Evolutionary conservation across 2,888 invertebrate species (phyloP), one percentile per base, ranked within the genome.

Genomic region (Lasioglossum villosulum): DNA sequence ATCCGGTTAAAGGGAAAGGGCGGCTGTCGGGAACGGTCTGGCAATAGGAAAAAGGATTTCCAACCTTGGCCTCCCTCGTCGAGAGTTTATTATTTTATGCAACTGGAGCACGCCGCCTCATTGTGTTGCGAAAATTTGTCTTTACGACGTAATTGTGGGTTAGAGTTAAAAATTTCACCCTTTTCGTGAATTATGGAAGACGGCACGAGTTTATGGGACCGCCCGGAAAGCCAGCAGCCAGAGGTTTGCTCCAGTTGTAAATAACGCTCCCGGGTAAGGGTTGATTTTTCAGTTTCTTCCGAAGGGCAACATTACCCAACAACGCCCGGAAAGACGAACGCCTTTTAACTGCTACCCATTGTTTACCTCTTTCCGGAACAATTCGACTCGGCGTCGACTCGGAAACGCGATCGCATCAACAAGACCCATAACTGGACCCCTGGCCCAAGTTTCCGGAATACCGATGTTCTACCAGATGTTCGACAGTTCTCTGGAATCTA

Each of bases 101-200:
- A 93, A 93, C 90, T 93, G 90, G 93, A 93, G 92, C 93, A 93
- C 93, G 92, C 91, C 89, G 52, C 83, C 83, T 52, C 77, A 91
- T 93, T 93, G 88, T 92, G 68, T 71, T 34, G 71, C 75, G 83
- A 80, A 89, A 90, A 84, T 86, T 80, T 75, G 89, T 89, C 91
- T 92, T 93, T 91, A 93, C 93, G 91, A 94, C 91, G 92, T 92
- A 93, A 94, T 94, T 92, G 90, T 92, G 83, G 92, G 91, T 90
- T 93, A 93, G 94, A 93, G 94, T 94, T 94, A 93, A 94, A 93
- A 93, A 93, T 91, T 81, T 90, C 89, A 92, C 92, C 93, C 93
- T 93, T 93, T 92, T 75, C 88, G 86, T 92, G 90, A 93, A 92
- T 92, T 94, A 93, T 92, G 37, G 2, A 92, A 71, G 89, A 85